Evolutionary conservation across 2,888 invertebrate genomes (phyloP), one percentile per base, ranked within the genome.

Genomic region (Mycogona germanica): DNA sequence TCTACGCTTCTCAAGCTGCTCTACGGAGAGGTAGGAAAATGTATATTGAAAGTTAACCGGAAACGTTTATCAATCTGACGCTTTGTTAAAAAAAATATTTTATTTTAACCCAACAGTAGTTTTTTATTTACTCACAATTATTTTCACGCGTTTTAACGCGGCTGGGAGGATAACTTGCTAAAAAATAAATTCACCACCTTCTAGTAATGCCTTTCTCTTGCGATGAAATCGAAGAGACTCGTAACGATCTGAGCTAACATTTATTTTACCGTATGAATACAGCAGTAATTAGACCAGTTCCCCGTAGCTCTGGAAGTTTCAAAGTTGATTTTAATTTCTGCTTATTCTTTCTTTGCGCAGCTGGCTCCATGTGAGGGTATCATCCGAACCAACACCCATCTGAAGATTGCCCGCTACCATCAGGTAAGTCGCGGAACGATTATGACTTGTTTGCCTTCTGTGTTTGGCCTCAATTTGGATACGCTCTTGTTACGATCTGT

Each of bases 321-420:
- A n/a, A n/a, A n/a, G n/a, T n/a, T n/a, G n/a, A n/a, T n/a, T n/a
- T n/a, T n/a, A n/a, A n/a, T n/a, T n/a, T n/a, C n/a, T n/a, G n/a
- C n/a, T n/a, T 14, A 44, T 48, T 40, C 6, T 42, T 40, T 32
- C 29, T 45, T 55, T 60, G 65, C 69, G 21, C 68, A 87, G 83
- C 72, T 97, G 67, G 81, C 89, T 60, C 97, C 98, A 19, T 80
- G 85, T 3, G 88, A 88, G 60, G 98, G 98, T 23, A 87, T 98
- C 84, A 95, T 99, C 65, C 81, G 98, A 60, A 89, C 93, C 73
- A 96, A 99, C 73, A 93, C 96, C 1, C 98, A 99, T 76, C 75
- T 97, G 67, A 82, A 93, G 61, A 92, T 98, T 64, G 97, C 95
- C 2, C 81, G 96, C 63, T 98, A 98, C 73, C 98, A 98, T 72